Conservation (phyloP, 1,140 invertebrate species). For the Panulirus ornatus region DNA sequence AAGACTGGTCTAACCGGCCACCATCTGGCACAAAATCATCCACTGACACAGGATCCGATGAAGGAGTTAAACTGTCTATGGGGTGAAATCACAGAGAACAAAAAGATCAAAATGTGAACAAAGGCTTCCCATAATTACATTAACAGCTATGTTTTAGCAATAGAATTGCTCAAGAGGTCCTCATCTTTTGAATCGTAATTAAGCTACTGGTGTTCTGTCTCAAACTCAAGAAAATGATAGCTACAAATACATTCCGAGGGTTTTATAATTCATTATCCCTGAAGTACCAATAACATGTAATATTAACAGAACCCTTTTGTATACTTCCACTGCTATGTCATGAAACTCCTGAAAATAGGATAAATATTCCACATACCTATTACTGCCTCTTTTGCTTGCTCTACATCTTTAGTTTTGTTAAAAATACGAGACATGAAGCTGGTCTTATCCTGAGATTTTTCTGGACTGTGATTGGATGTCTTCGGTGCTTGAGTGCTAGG, state of each 20-base stretch:
- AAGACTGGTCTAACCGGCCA: conserved; percentile 87
- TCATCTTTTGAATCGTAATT: too few species aligned
- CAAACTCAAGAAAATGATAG: too few species aligned
- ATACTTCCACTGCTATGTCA: too few species aligned
- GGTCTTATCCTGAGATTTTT: conserved; percentile 60
- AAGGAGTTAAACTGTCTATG: neutral
- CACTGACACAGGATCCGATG: conserved; percentile 80
- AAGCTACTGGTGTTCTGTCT: too few species aligned
- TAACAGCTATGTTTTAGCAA: too few species aligned
- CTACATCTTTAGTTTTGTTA: conserved; percentile 52
- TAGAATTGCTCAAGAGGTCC: too few species aligned
- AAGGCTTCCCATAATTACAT: too few species aligned
- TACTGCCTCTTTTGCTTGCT: conserved; percentile 37
- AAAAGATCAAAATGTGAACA: neutral
- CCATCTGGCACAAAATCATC: conserved; percentile 93
- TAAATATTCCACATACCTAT: conserved; percentile 46
- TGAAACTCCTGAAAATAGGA: too few species aligned
- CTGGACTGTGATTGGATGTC: conserved; percentile 49
- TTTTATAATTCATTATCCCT: too few species aligned
- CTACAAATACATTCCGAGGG: too few species aligned
- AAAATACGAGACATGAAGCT: conserved; percentile 68
- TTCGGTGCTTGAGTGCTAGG: conserved; percentile 38
- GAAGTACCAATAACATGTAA: too few species aligned
- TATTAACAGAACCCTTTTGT: too few species aligned
- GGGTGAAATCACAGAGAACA: neutral